Base-by-base conservation (phyloP, 2,888 invertebrate genomes). In the Amphipoea lucens region DNA sequence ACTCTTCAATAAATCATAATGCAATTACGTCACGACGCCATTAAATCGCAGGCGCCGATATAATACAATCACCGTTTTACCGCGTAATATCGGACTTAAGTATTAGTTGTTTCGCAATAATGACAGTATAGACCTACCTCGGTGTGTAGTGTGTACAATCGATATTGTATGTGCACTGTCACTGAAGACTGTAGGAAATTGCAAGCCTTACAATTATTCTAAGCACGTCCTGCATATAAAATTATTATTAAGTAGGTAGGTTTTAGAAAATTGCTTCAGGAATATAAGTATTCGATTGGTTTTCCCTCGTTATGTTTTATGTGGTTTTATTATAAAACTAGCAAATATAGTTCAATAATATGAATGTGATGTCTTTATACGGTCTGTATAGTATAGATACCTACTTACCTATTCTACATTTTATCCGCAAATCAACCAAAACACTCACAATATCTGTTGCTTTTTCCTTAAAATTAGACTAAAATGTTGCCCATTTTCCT, bases 161-260 rank as follows among this genome's bases (percentile, higher is more conserved):
- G 77, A 86, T 88, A 85, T 29, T 29, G 29, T 88, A 79, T 82
- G 86, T 83, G 87, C 83, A 77, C 67, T 86, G 45, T n/a, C 57
- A 29, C 40, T 36, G 36, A 7, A n/a, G 14, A 63, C 70, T 51
- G 45, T 76, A 75, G 81, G 69, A 87, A 85, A 62, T 73, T 67
- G 85, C 73, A 63, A 72, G 73, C 57, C 60, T 29, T 11, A 65
- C 63, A 40, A 60, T 74, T 79, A 73, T 73, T 57, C 11, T 17
- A 66, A 36, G 51, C 51, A 54, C 40, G 73, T 54, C 3, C 45
- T 62, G 54, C 42, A 23, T 54, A 36, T 48, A 23, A 23, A 72
- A 40, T 40, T 45, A 42, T 67, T 51, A 51, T n/a, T 42, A 48
- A 45, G 9, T 23, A 20, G 23, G 9, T 48, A 4, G 48, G 12